Evolutionary conservation across 1,140 invertebrate genomes (phyloP).

Genomic region (Nephila pilipes): DNA sequence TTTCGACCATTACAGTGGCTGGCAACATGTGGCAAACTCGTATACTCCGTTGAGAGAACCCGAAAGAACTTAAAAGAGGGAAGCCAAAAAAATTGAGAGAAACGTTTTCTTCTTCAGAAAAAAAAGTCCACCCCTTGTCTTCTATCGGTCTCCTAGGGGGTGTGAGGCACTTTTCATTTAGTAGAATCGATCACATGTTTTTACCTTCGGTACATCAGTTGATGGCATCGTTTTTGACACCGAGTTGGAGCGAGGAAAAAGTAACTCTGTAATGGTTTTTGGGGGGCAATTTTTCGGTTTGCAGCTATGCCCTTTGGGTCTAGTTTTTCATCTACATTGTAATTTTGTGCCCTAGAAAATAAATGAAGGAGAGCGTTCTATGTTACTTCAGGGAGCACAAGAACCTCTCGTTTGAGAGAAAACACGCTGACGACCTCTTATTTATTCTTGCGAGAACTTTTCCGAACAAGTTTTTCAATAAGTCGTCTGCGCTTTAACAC

Average conservation of each 20-base stretch:
- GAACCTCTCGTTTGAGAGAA: neutral
- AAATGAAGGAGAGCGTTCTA: neutral
- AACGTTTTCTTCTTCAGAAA: neutral
- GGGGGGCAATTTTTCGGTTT: neutral
- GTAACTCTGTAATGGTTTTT: constrained; percentile 14
- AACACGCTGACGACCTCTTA: neutral
- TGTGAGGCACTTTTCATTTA: constrained; percentile 33
- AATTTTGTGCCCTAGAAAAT: constrained; percentile 7
- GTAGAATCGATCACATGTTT: constrained; percentile 52
- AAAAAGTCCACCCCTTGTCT: constrained; percentile 1
- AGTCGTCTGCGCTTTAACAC: neutral
- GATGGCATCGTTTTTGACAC: neutral
- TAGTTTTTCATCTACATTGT: constrained; percentile 51
- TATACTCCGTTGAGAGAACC: neutral
- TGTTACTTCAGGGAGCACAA: neutral
- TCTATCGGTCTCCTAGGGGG: constrained; percentile 15
- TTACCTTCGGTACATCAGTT: neutral
- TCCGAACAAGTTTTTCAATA: constrained; percentile 17
- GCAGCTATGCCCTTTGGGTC: constrained; percentile 1
- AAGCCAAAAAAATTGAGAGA: neutral
- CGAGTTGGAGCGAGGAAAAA: neutral
- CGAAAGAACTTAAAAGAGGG: constrained; percentile 15
- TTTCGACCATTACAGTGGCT: constrained; percentile 33
- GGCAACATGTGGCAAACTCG: constrained; percentile 56
- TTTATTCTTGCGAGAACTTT: constrained; percentile 7